Percentiles rank a stretch among this genome's conserved stretches.
Evolutionary conservation across 2,797 vertebrate genomes (phyloP).

Genomic region (Numenius phaeopus): DNA sequence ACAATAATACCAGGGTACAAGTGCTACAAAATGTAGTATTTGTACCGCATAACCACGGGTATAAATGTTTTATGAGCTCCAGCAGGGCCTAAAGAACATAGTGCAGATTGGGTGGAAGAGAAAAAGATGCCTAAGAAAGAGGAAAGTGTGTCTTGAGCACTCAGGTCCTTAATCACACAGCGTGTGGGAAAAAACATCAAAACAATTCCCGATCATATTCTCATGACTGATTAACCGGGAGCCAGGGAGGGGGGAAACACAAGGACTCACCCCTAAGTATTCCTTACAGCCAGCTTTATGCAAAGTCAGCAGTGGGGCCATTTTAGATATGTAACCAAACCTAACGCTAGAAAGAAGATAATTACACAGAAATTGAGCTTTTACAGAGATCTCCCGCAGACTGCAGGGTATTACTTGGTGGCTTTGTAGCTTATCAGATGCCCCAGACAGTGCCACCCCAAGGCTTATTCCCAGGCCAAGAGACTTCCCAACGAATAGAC

Average conservation of each 20-base stretch:
- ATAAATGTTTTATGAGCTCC: constrained; percentile 44
- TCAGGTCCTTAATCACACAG: constrained; percentile 43
- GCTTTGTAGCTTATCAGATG: background rate
- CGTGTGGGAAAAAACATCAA: background rate
- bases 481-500: background rate
- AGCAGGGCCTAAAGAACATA: constrained; percentile 36
- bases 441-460: background rate
- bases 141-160: constrained; percentile 18
- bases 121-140: constrained; percentile 9
- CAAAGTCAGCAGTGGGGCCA: background rate
- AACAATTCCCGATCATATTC: background rate
- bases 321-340: background rate
- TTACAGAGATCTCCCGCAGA: background rate
- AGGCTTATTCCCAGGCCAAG: background rate
- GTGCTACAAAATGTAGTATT: background rate
- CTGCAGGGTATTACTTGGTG: background rate
- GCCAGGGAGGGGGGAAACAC: background rate
- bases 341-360: background rate
- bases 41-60: background rate
- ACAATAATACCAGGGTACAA: background rate
- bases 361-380: background rate
- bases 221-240: background rate
- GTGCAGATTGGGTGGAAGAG: constrained; percentile 1
- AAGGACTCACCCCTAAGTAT: background rate
- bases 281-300: background rate